Evolutionary conservation across 2,888 invertebrate genomes (phyloP), one percentile per base, ranked within the genome.

Genomic region (Torymus aiolomorphi): DNA sequence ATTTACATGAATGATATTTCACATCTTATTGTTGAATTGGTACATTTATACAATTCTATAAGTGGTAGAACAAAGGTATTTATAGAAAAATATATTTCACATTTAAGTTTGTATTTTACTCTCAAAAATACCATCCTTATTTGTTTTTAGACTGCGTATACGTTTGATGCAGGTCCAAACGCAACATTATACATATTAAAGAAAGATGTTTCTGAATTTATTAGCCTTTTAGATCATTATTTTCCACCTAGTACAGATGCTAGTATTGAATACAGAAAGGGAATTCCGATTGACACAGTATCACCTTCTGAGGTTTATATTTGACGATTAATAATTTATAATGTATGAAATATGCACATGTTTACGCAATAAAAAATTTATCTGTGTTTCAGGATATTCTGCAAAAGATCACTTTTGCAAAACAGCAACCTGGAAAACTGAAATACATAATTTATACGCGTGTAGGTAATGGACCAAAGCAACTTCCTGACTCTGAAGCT

Each of bases 131-230:
- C 59, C 56, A 8, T 42, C 8, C 31, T 42, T 42, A 42, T 42
- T 59, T 62, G 59, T 63, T 89, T 90, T 71, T 86, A 94, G 94
- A 93, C 97, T 10, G 97, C 98, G 0, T 99, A 99, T 89, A 98
- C 99, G 16, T 99, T 97, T 92, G 99, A 99, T 93, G 99, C 99
- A 75, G 99, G 99, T 5, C 96, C 98, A 69, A 99, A 99, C 92
- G 97, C 97, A 4, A 98, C 97, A 89, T 91, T 99, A 0, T 98
- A 96, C 91, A 91, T 97, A 16, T 91, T 96, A 69, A 94, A 96
- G 84, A 91, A 95, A 82, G 93, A 96, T 89, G 94, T 97, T 0
- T 91, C 94, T 0, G 92, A 93, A 86, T 92, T 97, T 13, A 80
- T 96, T 31, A 91, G 94, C 49, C 89, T 96, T 14, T 90, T 98